A percentile compares a stretch with the other conserved stretches of the same genome.
Evolutionary conservation across 2,797 vertebrate genomes (phyloP).

Genomic region (Sylvia borin): DNA sequence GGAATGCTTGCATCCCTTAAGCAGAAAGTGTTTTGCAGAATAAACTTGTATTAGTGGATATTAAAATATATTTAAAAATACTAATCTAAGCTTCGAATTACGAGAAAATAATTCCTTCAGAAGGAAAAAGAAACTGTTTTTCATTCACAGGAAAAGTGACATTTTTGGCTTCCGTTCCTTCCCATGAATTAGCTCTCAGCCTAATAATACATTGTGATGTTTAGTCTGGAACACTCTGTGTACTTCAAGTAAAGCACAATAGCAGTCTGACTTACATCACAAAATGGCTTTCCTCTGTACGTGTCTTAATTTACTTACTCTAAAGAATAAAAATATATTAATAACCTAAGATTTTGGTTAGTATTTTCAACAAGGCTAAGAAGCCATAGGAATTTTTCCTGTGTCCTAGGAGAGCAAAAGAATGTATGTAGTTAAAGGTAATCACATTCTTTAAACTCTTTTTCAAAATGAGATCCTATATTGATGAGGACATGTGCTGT

Average conservation of each 20-base stretch:
- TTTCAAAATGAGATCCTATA: neutral
- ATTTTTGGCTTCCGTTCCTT: neutral
- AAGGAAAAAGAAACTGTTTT: neutral
- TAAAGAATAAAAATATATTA: neutral
- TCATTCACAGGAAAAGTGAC: neutral
- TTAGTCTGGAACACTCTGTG: neutral
- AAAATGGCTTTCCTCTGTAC: neutral
- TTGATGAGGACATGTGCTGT: slow-evolving; percentile 8
- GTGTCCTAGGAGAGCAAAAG: neutral
- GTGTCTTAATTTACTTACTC: neutral
- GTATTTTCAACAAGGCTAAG: neutral
- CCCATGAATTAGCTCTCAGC: neutral
- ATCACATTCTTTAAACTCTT: neutral
- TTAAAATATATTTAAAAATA: neutral
- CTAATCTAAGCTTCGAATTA: neutral
- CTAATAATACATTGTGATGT: neutral
- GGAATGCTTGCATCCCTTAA: neutral
- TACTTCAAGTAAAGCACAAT: neutral
- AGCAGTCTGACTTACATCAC: neutral
- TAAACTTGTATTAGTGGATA: neutral
- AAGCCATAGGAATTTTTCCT: neutral
- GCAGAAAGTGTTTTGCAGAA: neutral
- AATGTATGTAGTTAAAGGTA: neutral
- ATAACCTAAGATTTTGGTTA: neutral
- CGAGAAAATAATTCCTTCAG: neutral